Base-by-base conservation (phyloP, 1,140 invertebrate genomes). In the Drosophila busckii region DNA sequence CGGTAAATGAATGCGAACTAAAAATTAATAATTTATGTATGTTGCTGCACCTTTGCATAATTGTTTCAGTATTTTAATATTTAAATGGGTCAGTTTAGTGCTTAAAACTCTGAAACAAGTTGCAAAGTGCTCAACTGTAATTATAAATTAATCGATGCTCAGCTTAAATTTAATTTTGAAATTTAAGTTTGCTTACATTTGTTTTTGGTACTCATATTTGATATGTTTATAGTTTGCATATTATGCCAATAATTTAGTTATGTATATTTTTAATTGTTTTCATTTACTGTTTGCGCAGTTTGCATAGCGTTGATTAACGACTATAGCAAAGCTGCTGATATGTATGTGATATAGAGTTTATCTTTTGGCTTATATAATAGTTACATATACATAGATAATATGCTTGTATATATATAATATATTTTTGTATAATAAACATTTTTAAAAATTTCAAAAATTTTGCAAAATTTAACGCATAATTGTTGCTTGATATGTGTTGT, bases 151-250 rank as follows among this genome's bases (percentile, higher is more conserved):
- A 52, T 40, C 15, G 26, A 29, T 29, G 32, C n/a, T n/a, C n/a
- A n/a, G n/a, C n/a, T n/a, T 31, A 23, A 32, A 35, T 48, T 20
- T 35, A 46, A 17, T 42, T 31, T 61, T 23, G 7, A 17, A 13
- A 8, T 44, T 52, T 38, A 6, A 12, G 35, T 23, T 26, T 35
- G 10, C 29, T 53, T 9, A 35, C 20, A 49, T 46, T 19, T 45
- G 7, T 49, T 10, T 9, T 52, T 29, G 49, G 32, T 10, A 42
- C 7, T 78, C 63, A 78, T 78, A 80, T 78, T 68, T 68, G 67
- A 78, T 78, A 78, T 78, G 73, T 78, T 71, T 68, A 78, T 78
- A 80, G 80, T 73, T 78, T 68, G 73, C 68, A 80, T 71, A 80
- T 55, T 66, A 49, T 61, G 13, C n/a, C n/a, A n/a, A n/a, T n/a